phyloP scores from a whole-genome alignment of 2,113 vertebrate species.

The Rhipidura dahli region DNA sequence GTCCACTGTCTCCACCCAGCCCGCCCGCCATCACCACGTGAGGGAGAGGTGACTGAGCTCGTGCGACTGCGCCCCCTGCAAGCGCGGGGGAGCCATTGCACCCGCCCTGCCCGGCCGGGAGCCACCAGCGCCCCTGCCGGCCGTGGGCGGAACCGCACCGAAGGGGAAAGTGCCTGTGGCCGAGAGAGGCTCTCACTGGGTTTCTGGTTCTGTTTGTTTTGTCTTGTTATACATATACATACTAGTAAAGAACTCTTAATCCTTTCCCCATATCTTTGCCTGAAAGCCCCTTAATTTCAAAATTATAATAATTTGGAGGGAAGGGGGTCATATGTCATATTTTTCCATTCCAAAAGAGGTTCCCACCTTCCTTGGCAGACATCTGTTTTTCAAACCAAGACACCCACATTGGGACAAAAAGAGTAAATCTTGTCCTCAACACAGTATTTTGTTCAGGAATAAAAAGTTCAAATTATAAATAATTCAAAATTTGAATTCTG shows the following conservation, averaged over 20 bases:
- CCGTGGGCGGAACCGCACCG: rapidly evolving
- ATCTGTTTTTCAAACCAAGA: neutral
- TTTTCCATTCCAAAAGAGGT: neutral
- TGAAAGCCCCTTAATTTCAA: neutral
- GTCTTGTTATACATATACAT: neutral
- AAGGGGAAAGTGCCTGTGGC: neutral
- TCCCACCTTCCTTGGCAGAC: neutral
- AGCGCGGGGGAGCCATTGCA: neutral
- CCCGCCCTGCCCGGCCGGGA: neutral
- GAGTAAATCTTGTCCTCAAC: neutral
- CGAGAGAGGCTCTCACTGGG: no score
- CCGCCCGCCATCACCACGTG: rapidly evolving
- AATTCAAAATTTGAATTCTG: neutral
- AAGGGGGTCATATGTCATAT: neutral
- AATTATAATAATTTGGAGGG: neutral
- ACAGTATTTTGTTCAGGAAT: neutral
- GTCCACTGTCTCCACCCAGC: no score
- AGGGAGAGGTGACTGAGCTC: neutral
- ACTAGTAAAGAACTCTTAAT: neutral
- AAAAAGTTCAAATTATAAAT: neutral
- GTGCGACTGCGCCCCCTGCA: neutral
- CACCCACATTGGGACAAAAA: neutral
- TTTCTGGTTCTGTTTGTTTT: neutral
- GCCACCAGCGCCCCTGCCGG: neutral
- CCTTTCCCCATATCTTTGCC: neutral